Conservation (phyloP, 2,888 invertebrate species). For the Cyaniris semiargus region DNA sequence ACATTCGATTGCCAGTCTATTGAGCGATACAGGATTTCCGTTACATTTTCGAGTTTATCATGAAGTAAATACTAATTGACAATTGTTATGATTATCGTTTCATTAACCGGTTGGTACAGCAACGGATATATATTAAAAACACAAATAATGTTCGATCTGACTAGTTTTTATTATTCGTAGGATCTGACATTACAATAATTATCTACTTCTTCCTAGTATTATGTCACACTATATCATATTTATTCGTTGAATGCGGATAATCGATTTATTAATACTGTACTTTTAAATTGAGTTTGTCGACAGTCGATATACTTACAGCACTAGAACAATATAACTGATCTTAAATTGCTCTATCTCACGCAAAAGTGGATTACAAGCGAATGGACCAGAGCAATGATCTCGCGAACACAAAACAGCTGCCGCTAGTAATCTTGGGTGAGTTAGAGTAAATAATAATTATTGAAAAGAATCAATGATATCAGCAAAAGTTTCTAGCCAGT, state of each 20-base stretch:
- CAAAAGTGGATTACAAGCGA: conserved; percentile 48
- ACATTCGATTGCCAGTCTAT: conserved; percentile 18
- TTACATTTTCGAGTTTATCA: conserved; percentile 23
- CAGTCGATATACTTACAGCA: conserved; percentile 17
- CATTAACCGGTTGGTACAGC: neutral
- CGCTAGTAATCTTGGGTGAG: neutral
- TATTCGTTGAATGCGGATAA: neutral
- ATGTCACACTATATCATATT: neutral
- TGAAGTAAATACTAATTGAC: conserved; percentile 2
- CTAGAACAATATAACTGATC: conserved; percentile 41
- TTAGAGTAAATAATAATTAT: neutral
- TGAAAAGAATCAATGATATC: neutral
- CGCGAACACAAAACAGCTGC: conserved; percentile 33
- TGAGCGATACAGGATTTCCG: conserved; percentile 25
- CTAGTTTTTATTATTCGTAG: no score
- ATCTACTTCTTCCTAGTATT: neutral
- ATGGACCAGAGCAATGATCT: conserved; percentile 48
- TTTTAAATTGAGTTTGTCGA: neutral
- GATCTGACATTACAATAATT: neutral
- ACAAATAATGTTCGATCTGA: neutral
- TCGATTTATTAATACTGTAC: neutral
- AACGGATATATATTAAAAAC: neutral
- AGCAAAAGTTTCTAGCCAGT: neutral
- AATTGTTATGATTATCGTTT: neutral
- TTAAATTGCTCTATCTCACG: conserved; percentile 59